Conservation (phyloP, 2,797 vertebrate genomes). For the Todus mexicanus region DNA sequence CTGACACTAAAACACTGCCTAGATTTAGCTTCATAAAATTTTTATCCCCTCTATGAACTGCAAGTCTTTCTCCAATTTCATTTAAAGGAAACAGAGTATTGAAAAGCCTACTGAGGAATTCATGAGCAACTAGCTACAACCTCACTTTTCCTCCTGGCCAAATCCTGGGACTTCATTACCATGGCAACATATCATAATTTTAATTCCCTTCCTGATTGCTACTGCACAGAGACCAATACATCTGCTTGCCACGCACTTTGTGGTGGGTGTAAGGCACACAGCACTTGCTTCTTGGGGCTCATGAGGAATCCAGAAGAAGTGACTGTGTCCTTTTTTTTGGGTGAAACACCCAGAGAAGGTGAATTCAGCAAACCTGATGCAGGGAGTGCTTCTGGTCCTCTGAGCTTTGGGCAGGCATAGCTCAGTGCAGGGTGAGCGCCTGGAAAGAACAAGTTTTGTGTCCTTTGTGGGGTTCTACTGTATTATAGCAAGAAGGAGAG, state of each 20-base stretch:
- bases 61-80: conserved; percentile 68
- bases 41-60: conserved; percentile 66
- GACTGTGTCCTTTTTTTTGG: not conserved
- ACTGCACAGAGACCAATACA: not conserved
- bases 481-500: not conserved
- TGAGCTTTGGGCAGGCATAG: not conserved
- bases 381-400: not conserved
- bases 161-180: conserved; percentile 65
- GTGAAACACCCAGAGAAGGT: not conserved
- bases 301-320: not conserved
- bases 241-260: not conserved
- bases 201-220: conserved; percentile 56
- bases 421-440: not conserved
- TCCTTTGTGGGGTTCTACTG: not conserved
- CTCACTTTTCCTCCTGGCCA: conserved; percentile 55
- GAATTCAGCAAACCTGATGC: not conserved
- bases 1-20: conserved; percentile 76
- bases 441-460: not conserved
- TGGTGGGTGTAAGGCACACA: not conserved
- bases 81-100: conserved; percentile 60
- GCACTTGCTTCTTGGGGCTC: not conserved
- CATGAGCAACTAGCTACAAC: conserved; percentile 54
- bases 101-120: conserved; percentile 62
- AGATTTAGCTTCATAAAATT: conserved; percentile 76
- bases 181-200: conserved; percentile 64